Evolutionary conservation across 2,797 vertebrate species (phyloP).

Genomic region (Falco peregrinus): DNA sequence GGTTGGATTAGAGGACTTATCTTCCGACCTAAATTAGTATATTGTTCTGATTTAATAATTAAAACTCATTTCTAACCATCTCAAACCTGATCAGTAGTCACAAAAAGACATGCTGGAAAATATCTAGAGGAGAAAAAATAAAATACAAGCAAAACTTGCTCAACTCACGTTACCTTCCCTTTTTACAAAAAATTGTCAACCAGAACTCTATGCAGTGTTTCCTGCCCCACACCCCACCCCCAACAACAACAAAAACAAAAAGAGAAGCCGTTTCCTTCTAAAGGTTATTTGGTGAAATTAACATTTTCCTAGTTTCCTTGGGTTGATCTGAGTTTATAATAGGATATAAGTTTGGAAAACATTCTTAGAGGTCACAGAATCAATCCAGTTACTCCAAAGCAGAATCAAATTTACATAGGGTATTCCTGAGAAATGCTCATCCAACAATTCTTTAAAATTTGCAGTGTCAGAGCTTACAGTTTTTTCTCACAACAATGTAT

Average conservation of each 20-base stretch:
- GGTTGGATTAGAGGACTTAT: not conserved
- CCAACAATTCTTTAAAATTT: slow-evolving; percentile 2
- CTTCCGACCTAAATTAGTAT: not conserved
- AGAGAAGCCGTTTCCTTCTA: not conserved
- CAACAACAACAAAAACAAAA: not conserved
- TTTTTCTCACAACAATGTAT: not conserved
- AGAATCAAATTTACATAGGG: slow-evolving; percentile 13
- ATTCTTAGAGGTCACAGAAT: slow-evolving; percentile 20
- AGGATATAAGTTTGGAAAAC: slow-evolving; percentile 13
- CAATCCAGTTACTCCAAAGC: slow-evolving; percentile 12
- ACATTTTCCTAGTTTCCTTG: not conserved
- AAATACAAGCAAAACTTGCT: not conserved
- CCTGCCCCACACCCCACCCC: too few species aligned
- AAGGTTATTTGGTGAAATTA: not conserved
- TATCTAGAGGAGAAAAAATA: not conserved
- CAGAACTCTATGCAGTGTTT: not conserved
- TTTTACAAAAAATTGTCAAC: not conserved
- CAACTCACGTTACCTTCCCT: not conserved
- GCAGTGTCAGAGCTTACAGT: not conserved
- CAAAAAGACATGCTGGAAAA: not conserved
- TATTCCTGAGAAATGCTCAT: slow-evolving; percentile 22
- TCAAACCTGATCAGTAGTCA: not conserved
- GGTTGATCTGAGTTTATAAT: not conserved
- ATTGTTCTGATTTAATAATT: not conserved
- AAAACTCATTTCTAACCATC: not conserved